Percentiles rank a stretch among this genome's conserved stretches.
phyloP scores from a whole-genome alignment of 2,113 vertebrate species.

The Pelmatolapia mariae region DNA sequence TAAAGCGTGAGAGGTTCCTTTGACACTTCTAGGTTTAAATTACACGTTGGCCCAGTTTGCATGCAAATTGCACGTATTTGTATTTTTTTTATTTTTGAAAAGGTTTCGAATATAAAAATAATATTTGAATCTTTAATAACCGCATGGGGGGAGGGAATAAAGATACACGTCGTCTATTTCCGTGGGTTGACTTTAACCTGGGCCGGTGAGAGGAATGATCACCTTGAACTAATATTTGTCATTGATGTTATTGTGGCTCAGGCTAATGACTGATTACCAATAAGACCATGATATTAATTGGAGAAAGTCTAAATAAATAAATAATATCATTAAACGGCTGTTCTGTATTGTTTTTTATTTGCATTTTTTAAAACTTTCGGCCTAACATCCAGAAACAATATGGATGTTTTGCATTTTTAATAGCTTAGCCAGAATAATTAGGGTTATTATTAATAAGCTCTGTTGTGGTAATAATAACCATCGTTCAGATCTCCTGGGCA shows the following conservation, averaged over 20 bases:
- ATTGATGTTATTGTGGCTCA: background rate
- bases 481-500: background rate
- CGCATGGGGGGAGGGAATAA: background rate
- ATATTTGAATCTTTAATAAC: background rate
- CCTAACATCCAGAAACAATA: background rate
- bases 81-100: background rate
- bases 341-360: background rate
- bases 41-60: background rate
- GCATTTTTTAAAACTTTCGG: background rate
- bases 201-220: background rate
- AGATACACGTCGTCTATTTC: background rate
- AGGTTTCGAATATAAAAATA: background rate
- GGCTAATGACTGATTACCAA: background rate
- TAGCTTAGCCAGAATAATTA: background rate
- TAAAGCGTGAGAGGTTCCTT: background rate
- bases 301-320: background rate
- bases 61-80: background rate
- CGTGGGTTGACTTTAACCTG: background rate
- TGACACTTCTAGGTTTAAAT: background rate
- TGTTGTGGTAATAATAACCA: background rate
- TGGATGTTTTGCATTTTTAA: background rate
- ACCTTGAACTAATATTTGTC: conserved; percentile 14
- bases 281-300: background rate
- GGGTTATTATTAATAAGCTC: background rate
- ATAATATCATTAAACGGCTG: background rate